These are phyloP conservation scores for Dinothrombium tinctorium DNA, from an alignment of 1,140 invertebrate genomes.

Conservation along the genomic window DNA sequence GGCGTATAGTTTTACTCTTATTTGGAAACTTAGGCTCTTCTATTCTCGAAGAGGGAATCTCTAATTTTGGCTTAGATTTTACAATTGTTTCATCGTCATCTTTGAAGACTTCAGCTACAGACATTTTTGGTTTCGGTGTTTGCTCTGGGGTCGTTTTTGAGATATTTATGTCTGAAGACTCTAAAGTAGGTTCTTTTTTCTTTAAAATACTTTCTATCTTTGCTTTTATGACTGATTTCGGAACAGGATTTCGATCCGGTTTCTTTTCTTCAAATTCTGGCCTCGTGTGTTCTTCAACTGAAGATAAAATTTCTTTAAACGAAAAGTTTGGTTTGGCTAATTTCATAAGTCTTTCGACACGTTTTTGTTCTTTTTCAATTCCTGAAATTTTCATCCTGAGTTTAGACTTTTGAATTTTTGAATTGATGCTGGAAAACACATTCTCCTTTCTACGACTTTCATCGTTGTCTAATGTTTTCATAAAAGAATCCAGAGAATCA, in stretches of 20 bases:
- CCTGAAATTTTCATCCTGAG: slow-evolving; percentile 5
- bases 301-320: background rate
- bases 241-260: background rate
- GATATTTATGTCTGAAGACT: no score
- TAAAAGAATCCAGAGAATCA: slow-evolving; percentile 10
- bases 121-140: no score
- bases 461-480: slow-evolving; percentile 2
- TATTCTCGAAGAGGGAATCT: background rate
- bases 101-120: no score
- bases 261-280: background rate
- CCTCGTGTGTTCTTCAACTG: background rate
- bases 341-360: slow-evolving; percentile 10
- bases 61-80: slow-evolving; percentile 2
- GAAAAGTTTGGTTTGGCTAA: slow-evolving; percentile 7
- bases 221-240: slow-evolving; percentile 1
- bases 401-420: slow-evolving; percentile 12
- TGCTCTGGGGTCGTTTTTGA: no score
- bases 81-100: background rate
- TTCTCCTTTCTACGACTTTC: background rate
- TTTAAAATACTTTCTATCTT: no score
- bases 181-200: no score
- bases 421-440: slow-evolving; percentile 3
- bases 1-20: background rate
- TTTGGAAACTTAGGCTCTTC: no score
- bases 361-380: slow-evolving; percentile 7